Evolutionary conservation across 2,113 vertebrate species (phyloP).

Genomic region (Hoplias malabaricus): DNA sequence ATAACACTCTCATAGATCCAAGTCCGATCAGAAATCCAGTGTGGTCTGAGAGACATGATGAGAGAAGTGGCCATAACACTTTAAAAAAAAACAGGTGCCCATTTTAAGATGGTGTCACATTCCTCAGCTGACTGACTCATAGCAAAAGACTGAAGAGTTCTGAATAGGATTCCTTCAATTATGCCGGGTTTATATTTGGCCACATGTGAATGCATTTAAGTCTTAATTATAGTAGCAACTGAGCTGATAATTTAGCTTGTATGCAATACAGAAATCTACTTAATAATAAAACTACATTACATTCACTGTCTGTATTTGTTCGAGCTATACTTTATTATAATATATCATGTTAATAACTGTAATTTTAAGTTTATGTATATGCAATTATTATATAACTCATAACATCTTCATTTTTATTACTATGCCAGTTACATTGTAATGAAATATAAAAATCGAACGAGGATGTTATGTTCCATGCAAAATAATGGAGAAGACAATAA

Average conservation of each 20-base stretch:
- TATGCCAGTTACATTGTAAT: no score
- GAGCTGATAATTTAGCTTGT: background rate
- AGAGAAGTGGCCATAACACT: background rate
- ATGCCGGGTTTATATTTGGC: background rate
- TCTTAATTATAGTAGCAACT: background rate
- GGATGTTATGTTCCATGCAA: no score
- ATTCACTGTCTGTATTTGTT: no score
- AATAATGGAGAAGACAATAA: no score
- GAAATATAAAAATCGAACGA: no score
- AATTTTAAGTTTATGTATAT: no score
- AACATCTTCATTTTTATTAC: no score
- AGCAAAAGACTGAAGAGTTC: background rate
- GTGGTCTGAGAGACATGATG: background rate
- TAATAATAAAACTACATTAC: no score
- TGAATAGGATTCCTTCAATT: background rate
- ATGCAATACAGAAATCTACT: no score
- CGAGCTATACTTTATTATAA: no score
- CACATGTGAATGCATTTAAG: background rate
- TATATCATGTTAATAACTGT: background rate
- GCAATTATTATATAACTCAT: no score
- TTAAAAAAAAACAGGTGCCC: background rate
- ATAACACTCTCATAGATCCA: background rate
- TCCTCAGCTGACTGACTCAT: background rate
- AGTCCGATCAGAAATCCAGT: background rate
- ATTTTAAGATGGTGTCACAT: slow-evolving; percentile 28